Evolutionary conservation across 2,113 vertebrate species (phyloP), one percentile per base, ranked within the genome.

Genomic region (Synodontis membranacea): DNA sequence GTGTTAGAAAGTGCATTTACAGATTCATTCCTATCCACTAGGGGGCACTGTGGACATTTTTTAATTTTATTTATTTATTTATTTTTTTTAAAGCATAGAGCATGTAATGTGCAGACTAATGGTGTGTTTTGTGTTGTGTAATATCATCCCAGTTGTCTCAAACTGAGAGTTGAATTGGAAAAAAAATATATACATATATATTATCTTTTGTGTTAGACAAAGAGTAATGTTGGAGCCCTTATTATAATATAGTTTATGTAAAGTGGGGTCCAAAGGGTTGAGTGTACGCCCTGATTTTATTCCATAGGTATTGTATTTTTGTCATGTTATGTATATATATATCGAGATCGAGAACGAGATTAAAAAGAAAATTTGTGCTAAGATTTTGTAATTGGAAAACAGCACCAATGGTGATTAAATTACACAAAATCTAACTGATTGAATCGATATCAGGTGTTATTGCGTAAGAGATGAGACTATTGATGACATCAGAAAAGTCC

Each of bases 1-100:
- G 86, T 58, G 78, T 87, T 39, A 88, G 25, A 80, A 72, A 21
- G 34, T 83, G n/a, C 48, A 72, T 83, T 56, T 46, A 56, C n/a
- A 44, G 31, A 25, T 72, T 72, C 8, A 50, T 60, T 75, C 28
- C 64, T 84, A n/a, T 86, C 81, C 72, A 83, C 37, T 66, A 86
- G 80, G 68, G 84, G 75, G 80, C 84, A 80, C 31, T 48, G n/a
- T 81, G 70, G 28, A 46, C 52, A 58, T 88, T 68, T 44, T n/a
- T n/a, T n/a, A n/a, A n/a, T n/a, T n/a, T n/a, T n/a, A n/a, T n/a
- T n/a, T n/a, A n/a, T n/a, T n/a, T n/a, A n/a, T n/a, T n/a, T n/a
- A n/a, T n/a, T n/a, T n/a, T n/a, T n/a, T n/a, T 68, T 76, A 50
- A 66, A 54, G 66, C 21, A n/a, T 11, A 44, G 39, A 80, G 10